Base-by-base conservation (phyloP, 1,140 invertebrate genomes). In the Cyphomyrmex costatus region DNA sequence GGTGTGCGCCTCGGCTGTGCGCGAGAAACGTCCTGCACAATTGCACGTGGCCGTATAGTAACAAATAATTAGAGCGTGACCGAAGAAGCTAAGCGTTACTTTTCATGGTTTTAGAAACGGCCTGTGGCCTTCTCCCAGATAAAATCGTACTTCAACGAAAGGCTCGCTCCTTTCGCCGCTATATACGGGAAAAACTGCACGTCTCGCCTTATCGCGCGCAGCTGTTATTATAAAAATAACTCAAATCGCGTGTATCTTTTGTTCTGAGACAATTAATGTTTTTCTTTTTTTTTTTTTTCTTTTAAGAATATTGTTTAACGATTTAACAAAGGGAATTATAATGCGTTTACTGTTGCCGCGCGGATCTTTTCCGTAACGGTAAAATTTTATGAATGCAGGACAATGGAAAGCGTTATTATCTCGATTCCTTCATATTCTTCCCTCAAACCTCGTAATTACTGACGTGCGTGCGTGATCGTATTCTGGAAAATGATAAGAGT, bases 21-120 rank as follows among this genome's bases (percentile, higher is more conserved):
- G 27, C 63, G 33, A 53, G 21, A 70, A 70, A 80, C 30, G 53
- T 68, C 30, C n/a, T 19, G 7, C 8, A 42, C 16, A n/a, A 14
- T 56, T 68, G 21, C 51, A 58, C 19, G 51, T 85, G 58, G 51
- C 36, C 46, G 63, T 68, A 68, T 2, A 49, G 49, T 60, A 60
- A 66, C 74, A 61, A 78, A 16, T 85, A 85, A 85, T 65, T 85
- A 85, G 83, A 85, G 83, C 83, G 66, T 27, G 7, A 85, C 83
- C 24, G 61, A 79, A 85, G 74, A 66, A 66, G 73, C 49, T 78
- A 42, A 85, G 82, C 65, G 51, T 70, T 80, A 70, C 63, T 80
- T 78, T 77, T 77, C 73, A 46, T 65, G 51, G 19, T 27, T 66
- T 85, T 68, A 63, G 74, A 68, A 85, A 85, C 61, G 51, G 10